Conservation (phyloP, 1,140 invertebrate species). For the Branchinecta lindahli region DNA sequence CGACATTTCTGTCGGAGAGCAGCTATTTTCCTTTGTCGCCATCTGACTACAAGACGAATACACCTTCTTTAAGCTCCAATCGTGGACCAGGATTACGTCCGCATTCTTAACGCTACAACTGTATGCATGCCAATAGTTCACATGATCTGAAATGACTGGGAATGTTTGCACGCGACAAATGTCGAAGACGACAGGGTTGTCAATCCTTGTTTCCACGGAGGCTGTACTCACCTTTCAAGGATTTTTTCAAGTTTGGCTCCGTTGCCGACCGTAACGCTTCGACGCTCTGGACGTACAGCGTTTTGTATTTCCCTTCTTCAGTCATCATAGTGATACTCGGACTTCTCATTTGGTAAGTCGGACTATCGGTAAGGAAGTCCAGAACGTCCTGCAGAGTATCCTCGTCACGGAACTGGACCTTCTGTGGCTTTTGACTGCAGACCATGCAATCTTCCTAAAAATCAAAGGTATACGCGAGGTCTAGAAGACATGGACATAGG, state of each 20-base stretch:
- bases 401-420: constrained; percentile 47
- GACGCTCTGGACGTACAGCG: constrained; percentile 79
- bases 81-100: not conserved
- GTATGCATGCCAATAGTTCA: not conserved
- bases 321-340: constrained; percentile 64
- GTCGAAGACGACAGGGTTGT: not conserved
- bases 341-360: constrained; percentile 66
- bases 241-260: constrained; percentile 65
- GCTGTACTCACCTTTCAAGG: constrained; percentile 39
- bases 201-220: not conserved
- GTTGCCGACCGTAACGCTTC: constrained; percentile 77
- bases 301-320: constrained; percentile 62
- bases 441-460: constrained; percentile 60
- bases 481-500: no score
- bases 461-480: not conserved
- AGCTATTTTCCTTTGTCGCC: not conserved
- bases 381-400: constrained; percentile 68
- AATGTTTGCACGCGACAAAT: not conserved
- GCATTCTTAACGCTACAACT: not conserved
- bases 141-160: no score
- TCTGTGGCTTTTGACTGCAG: constrained; percentile 59
- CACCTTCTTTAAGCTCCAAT: not conserved
- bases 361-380: constrained; percentile 53
- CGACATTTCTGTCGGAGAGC: no score
- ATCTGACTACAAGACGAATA: not conserved